These are phyloP conservation scores for Pseudorasbora parva DNA, from an alignment of 2,113 vertebrate genomes.

Conservation along the genomic window DNA sequence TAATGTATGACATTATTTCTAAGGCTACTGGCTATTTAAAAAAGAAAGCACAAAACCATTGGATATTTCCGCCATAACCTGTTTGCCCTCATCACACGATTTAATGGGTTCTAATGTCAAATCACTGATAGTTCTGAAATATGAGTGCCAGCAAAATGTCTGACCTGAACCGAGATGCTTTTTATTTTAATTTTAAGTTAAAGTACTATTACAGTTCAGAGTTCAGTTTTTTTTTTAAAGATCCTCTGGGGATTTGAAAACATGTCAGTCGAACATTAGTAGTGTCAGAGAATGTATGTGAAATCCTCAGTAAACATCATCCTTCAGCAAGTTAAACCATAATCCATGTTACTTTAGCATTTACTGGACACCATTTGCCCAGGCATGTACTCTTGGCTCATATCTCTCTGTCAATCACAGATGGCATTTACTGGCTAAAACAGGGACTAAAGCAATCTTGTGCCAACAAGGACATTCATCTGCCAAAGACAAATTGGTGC, in stretches of 20 bases:
- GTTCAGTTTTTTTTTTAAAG: background rate
- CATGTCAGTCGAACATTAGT: background rate
- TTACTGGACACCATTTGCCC: conserved; percentile 49
- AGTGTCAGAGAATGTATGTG: conserved; percentile 5
- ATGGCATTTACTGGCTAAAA: conserved; percentile 58
- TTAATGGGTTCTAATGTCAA: conserved; percentile 19
- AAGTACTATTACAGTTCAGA: conserved; percentile 19
- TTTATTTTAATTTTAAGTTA: background rate
- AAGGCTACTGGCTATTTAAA: background rate
- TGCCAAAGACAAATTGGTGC: conserved; percentile 49
- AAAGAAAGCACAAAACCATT: background rate
- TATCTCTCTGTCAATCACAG: conserved; percentile 54
- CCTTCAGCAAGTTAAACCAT: conserved; percentile 16
- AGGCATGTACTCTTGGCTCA: conserved; percentile 48
- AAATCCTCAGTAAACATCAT: conserved; percentile 19
- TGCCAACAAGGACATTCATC: conserved; percentile 48
- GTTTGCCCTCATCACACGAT: background rate
- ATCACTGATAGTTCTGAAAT: background rate
- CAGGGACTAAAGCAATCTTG: conserved; percentile 20
- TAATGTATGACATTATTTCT: background rate
- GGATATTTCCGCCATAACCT: background rate
- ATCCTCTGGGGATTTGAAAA: background rate
- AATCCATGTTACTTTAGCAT: conserved; percentile 27
- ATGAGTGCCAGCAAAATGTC: too few relatives aligned
- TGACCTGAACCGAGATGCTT: conserved; percentile 22